These are phyloP conservation scores for Chrysolina haemoptera DNA, from an alignment of 2,888 invertebrate species.

Conservation along the genomic window DNA sequence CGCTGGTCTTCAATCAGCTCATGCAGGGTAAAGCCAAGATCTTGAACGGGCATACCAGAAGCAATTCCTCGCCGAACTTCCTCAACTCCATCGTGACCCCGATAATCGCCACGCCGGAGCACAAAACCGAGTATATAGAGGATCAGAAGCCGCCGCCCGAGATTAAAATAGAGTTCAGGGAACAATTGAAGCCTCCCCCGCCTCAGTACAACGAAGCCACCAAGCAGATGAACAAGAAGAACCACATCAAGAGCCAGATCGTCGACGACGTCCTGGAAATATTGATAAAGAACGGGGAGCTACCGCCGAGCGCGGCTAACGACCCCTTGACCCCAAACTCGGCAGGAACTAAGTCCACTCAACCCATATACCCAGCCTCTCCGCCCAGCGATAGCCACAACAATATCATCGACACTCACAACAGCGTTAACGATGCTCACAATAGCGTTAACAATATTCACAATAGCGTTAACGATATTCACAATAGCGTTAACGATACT, in stretches of 20 bases:
- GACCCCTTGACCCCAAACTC: constrained; percentile 75
- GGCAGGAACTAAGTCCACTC: constrained; percentile 63
- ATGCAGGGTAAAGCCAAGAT: constrained; percentile 71
- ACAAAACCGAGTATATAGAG: constrained; percentile 57
- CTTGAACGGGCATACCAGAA: constrained; percentile 71
- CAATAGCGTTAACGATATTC: constrained; percentile 39
- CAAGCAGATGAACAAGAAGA: constrained; percentile 72
- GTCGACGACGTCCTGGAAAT: constrained; percentile 95
- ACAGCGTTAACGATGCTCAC: constrained; percentile 56
- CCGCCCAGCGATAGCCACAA: constrained; percentile 61
- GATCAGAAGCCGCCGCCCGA: constrained; percentile 53
- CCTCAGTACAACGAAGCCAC: constrained; percentile 82
- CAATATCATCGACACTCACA: constrained; percentile 40
- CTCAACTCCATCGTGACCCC: constrained; percentile 67
- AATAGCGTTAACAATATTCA: constrained; percentile 45
- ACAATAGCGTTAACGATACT: constrained; percentile 60
- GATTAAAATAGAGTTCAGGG: constrained; percentile 60
- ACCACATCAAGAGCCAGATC: constrained; percentile 79
- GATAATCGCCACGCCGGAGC: constrained; percentile 53
- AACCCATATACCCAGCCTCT: constrained; percentile 59
- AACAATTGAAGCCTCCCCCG: constrained; percentile 65
- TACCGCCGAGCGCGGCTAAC: constrained; percentile 90
- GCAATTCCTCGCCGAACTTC: constrained; percentile 75
- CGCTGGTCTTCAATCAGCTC: constrained; percentile 71
- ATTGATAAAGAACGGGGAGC: constrained; percentile 92